These are phyloP conservation scores for Antennarius maculatus DNA, from an alignment of 2,797 vertebrate genomes.

Conservation along the genomic window DNA sequence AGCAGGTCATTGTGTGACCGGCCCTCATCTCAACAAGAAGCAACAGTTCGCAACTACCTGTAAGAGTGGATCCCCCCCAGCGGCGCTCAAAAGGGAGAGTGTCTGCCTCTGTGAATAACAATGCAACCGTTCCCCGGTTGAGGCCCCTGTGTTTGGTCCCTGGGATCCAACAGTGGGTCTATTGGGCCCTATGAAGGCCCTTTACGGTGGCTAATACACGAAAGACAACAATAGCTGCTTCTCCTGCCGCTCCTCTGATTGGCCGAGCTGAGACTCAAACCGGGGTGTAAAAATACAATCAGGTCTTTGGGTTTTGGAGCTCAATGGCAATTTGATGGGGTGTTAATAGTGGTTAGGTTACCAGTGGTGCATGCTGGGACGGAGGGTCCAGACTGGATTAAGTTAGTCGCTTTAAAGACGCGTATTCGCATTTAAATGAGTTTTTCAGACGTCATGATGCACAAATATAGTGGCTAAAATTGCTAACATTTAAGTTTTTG, in stretches of 20 bases:
- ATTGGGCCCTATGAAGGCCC: constrained; percentile 68
- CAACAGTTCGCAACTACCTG: constrained; percentile 86
- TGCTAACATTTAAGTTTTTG: no score
- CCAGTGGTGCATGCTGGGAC: constrained; percentile 5
- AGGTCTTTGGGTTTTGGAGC: constrained; percentile 19
- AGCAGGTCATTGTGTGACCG: constrained; percentile 77
- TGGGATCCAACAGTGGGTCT: constrained; percentile 64
- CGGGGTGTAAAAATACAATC: constrained; percentile 48
- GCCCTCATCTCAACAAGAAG: constrained; percentile 80
- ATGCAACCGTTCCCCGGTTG: constrained; percentile 80
- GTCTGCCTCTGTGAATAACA: constrained; percentile 83
- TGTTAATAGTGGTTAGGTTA: constrained; percentile 28
- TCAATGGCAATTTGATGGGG: constrained; percentile 33
- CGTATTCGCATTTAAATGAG: no score
- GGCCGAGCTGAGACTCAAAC: constrained; percentile 36
- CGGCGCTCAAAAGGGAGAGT: constrained; percentile 72
- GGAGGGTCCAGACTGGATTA: constrained; percentile 2
- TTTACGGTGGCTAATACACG: constrained; percentile 79
- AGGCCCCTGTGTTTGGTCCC: constrained; percentile 62
- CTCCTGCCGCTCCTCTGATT: constrained; percentile 38
- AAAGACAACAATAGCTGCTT: constrained; percentile 58
- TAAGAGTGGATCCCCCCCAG: constrained; percentile 72
- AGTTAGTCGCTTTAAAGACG: background rate
- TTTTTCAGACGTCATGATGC: no score
- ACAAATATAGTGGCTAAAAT: no score